Evolutionary conservation across 2,113 vertebrate genomes (phyloP).

Genomic region (Lathamus discolor): DNA sequence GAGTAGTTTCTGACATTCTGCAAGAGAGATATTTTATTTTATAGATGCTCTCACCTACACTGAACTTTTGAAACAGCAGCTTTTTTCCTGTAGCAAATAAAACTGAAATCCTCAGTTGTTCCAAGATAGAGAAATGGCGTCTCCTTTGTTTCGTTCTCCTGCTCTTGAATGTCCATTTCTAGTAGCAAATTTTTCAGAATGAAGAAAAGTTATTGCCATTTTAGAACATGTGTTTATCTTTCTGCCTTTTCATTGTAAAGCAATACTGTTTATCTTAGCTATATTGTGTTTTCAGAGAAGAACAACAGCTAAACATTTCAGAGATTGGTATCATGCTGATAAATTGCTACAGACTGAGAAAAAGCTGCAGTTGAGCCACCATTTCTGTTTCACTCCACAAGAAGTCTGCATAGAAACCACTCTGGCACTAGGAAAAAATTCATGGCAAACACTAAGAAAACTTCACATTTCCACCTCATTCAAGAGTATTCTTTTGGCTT

Average conservation of each 20-base stretch:
- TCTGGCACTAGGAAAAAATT: not conserved
- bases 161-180: not conserved
- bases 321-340: conserved; percentile 34
- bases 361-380: not conserved
- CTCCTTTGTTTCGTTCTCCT: not conserved
- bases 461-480: conserved; percentile 36
- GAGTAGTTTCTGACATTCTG: not conserved
- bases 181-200: not conserved
- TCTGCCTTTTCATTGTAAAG: conserved; percentile 10
- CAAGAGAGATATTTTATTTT: not conserved
- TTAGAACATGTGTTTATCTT: conserved; percentile 7
- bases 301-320: conserved; percentile 17
- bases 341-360: not conserved
- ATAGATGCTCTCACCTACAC: not conserved
- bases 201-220: not conserved
- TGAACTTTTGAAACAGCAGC: not conserved
- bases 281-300: conserved; percentile 10
- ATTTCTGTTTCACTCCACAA: not conserved
- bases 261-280: conserved; percentile 4
- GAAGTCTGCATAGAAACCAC: not conserved
- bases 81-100: not conserved
- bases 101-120: not conserved
- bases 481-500: conserved; percentile 13
- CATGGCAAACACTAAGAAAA: conserved; percentile 25
- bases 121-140: not conserved